Conservation (phyloP, 2,113 vertebrate genomes). For the Malaclemys terrapin region DNA sequence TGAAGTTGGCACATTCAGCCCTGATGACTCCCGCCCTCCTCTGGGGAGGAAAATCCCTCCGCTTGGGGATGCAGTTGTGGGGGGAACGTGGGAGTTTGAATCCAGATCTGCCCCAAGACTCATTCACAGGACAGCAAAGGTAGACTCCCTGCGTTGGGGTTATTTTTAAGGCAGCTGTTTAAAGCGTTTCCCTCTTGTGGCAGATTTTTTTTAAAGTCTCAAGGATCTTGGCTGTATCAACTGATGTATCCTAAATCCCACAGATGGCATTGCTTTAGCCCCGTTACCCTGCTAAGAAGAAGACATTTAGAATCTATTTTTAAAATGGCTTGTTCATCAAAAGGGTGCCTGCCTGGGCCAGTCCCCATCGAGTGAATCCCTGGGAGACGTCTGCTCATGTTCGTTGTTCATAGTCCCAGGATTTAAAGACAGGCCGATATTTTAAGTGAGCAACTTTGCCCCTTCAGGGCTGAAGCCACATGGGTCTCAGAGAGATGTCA, state of each 20-base stretch:
- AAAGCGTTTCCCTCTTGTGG: too few species aligned
- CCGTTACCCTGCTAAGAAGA: too few species aligned
- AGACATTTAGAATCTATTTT: rapidly evolving
- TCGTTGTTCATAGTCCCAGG: background rate
- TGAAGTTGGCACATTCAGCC: rapidly evolving
- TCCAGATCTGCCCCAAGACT: background rate
- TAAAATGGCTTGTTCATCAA: background rate
- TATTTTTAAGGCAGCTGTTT: rapidly evolving
- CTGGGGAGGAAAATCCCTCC: background rate
- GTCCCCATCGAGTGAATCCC: background rate
- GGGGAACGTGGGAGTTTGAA: rapidly evolving
- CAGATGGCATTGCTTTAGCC: too few species aligned
- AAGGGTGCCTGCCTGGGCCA: background rate
- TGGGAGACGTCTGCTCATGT: background rate
- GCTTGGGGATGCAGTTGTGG: rapidly evolving
- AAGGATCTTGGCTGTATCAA: background rate
- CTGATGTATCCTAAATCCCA: rapidly evolving
- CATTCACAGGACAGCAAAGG: background rate
- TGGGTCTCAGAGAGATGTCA: background rate
- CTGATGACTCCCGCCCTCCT: rapidly evolving
- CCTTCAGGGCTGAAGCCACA: background rate
- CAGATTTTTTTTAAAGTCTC: too few species aligned
- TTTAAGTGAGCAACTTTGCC: background rate
- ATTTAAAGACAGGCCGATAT: background rate
- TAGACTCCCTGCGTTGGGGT: rapidly evolving